These are phyloP conservation scores for Gallinago jamesoni DNA, from an alignment of 2,113 vertebrate genomes.

Conservation along the genomic window DNA sequence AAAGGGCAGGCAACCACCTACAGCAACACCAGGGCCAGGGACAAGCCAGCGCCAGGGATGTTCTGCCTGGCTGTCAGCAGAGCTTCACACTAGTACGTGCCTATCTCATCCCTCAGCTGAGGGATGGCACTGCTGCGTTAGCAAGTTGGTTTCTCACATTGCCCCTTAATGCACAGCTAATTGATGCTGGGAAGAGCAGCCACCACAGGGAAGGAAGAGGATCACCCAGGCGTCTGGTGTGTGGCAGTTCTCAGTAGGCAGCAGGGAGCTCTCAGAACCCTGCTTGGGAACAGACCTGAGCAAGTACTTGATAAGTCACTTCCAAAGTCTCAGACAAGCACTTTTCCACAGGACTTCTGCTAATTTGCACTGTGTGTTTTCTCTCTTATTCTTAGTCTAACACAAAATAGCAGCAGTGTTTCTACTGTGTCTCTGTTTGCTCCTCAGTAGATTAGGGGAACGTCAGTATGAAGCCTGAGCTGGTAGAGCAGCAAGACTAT, in stretches of 20 bases:
- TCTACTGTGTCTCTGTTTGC: neutral
- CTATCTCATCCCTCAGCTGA: neutral
- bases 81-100: neutral
- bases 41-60: neutral
- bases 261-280: neutral
- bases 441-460: neutral
- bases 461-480: neutral
- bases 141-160: neutral
- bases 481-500: neutral
- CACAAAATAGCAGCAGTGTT: neutral
- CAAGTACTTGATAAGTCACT: neutral
- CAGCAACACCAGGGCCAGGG: neutral
- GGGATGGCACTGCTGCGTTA: neutral
- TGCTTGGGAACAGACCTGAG: neutral
- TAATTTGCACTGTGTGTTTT: neutral
- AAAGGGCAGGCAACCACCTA: neutral
- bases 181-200: neutral
- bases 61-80: neutral
- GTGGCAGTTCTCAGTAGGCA: neutral
- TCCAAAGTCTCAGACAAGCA: neutral
- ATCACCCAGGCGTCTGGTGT: neutral
- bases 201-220: neutral
- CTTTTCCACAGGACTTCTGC: neutral
- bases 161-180: neutral
- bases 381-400: neutral